Evolutionary conservation across 2,113 vertebrate species (phyloP).

Genomic region (Campylomormyrus numenius): DNA sequence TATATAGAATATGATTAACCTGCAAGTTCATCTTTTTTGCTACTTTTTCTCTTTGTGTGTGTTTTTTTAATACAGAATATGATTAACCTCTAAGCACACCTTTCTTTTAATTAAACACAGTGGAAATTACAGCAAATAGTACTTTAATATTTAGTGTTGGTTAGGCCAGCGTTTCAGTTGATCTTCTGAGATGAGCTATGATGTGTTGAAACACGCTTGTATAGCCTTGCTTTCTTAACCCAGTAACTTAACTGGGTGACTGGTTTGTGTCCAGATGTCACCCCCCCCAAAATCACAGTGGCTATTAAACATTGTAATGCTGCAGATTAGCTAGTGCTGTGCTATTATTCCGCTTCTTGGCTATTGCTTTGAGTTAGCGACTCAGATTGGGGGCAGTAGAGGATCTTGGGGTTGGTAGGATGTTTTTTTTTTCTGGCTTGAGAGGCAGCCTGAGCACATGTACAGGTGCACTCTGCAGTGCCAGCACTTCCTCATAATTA

Average conservation of each 20-base stretch:
- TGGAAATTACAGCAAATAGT: background rate
- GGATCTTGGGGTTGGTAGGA: background rate
- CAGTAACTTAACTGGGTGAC: background rate
- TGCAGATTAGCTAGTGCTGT: background rate
- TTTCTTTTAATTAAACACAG: background rate
- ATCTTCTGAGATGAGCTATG: background rate
- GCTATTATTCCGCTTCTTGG: background rate
- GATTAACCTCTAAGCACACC: background rate
- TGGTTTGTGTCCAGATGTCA: background rate
- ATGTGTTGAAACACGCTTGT: background rate
- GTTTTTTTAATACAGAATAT: background rate
- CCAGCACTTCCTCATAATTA: conserved; percentile 64
- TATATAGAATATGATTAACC: background rate
- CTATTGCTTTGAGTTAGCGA: background rate
- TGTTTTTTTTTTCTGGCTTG: background rate
- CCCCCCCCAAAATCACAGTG: background rate
- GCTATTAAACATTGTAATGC: background rate
- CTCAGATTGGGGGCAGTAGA: background rate
- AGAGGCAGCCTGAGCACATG: conserved; percentile 35
- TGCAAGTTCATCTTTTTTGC: background rate
- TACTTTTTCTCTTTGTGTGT: background rate
- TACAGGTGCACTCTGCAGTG: conserved; percentile 59
- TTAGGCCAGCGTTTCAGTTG: background rate
- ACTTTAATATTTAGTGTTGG: background rate
- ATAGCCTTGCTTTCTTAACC: background rate